phyloP scores from a whole-genome alignment of 2,888 invertebrate genomes.

The Calliopum simillimum region DNA sequence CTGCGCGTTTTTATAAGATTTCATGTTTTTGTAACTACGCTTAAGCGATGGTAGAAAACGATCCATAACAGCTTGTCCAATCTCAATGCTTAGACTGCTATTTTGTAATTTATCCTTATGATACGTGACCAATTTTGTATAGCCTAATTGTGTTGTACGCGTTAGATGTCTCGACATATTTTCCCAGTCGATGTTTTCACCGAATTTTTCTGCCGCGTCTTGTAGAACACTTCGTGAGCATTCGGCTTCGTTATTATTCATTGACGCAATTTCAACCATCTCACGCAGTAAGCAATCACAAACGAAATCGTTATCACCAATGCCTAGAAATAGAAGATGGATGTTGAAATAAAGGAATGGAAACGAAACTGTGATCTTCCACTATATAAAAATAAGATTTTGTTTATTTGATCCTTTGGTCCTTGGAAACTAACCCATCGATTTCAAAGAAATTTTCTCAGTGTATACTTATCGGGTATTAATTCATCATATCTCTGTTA shows the following conservation, averaged over 20 bases:
- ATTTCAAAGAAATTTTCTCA: too few species aligned
- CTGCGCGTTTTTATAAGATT: conserved; percentile 43
- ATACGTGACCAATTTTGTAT: background rate
- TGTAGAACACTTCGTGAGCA: conserved; percentile 50
- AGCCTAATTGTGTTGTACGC: background rate
- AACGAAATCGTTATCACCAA: conserved; percentile 70
- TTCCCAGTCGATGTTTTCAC: conserved; percentile 6
- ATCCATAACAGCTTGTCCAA: conserved; percentile 27
- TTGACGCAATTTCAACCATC: conserved; percentile 67
- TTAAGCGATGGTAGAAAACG: conserved; percentile 44
- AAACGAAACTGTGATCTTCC: too few species aligned
- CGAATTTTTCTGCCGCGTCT: conserved; percentile 26
- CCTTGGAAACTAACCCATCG: too few species aligned
- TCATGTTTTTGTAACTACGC: conserved; percentile 49
- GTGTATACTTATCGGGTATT: too few species aligned
- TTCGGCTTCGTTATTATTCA: conserved; percentile 55
- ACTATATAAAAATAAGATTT: too few species aligned
- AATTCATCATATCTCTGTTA: too few species aligned
- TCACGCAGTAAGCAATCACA: conserved; percentile 72
- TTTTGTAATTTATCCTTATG: background rate
- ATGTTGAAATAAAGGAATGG: conserved; percentile 47
- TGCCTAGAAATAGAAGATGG: conserved; percentile 51
- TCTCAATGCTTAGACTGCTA: background rate
- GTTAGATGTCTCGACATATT: background rate
- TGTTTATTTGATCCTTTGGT: too few species aligned